Percentiles rank a stretch among this genome's conserved stretches.
phyloP scores from a whole-genome alignment of 2,888 invertebrate species.

The Xylocampa areola region DNA sequence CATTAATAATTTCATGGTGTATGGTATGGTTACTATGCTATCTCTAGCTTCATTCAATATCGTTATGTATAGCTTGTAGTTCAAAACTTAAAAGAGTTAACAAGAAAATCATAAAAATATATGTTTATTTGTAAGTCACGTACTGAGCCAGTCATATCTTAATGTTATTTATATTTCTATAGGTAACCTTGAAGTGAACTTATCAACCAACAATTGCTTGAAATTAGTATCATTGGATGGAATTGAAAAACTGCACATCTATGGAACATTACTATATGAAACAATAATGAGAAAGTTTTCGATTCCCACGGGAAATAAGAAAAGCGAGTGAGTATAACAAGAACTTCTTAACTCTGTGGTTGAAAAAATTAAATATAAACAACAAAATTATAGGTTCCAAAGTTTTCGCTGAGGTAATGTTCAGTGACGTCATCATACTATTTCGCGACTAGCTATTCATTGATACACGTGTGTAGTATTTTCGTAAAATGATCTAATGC shows the following conservation, averaged over 20 bases:
- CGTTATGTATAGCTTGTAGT: too few species aligned
- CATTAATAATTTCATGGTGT: conserved; percentile 52
- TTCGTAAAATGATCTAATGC: conserved; percentile 56
- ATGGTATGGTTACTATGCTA: conserved; percentile 27
- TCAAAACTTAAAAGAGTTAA: background rate
- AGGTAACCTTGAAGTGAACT: conserved; percentile 26
- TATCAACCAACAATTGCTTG: conserved; percentile 27
- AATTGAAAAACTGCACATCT: conserved; percentile 11
- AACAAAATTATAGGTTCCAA: conserved; percentile 68
- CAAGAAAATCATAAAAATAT: conserved; percentile 32
- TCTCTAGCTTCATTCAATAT: too few species aligned
- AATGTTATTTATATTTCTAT: conserved; percentile 13
- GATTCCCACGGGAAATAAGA: conserved; percentile 32
- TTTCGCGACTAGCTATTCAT: conserved; percentile 28
- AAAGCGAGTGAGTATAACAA: conserved; percentile 24
- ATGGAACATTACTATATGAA: conserved; percentile 22
- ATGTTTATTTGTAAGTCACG: conserved; percentile 34
- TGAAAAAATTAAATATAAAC: conserved; percentile 56
- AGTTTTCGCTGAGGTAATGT: conserved; percentile 66
- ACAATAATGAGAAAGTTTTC: conserved; percentile 48
- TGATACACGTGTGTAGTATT: conserved; percentile 54
- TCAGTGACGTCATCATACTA: conserved; percentile 69
- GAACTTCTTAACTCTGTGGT: conserved; percentile 40
- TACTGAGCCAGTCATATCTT: conserved; percentile 20
- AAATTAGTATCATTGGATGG: conserved; percentile 23